Percentiles rank a stretch among this genome's conserved stretches.
phyloP scores from a whole-genome alignment of 2,113 vertebrate species.

The Salminus brasiliensis region DNA sequence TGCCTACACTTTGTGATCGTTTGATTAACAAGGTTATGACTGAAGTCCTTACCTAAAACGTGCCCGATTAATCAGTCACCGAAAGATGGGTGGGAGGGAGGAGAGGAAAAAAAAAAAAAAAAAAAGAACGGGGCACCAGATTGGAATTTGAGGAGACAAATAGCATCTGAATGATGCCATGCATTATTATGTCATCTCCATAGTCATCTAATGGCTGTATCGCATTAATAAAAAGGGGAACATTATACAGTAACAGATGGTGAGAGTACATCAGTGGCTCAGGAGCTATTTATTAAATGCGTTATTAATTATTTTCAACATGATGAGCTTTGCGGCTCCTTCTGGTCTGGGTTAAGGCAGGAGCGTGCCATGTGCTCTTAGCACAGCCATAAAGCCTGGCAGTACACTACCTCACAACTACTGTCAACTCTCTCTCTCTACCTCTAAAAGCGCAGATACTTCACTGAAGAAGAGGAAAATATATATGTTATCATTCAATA shows the following conservation, averaged over 20 bases:
- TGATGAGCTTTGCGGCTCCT: constrained; percentile 73
- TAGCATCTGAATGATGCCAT: constrained; percentile 74
- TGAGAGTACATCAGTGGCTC: constrained; percentile 72
- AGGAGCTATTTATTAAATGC: constrained; percentile 82
- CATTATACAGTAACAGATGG: constrained; percentile 78
- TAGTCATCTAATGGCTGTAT: constrained; percentile 74
- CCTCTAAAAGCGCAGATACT: not conserved
- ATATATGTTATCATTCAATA: too few relatives aligned
- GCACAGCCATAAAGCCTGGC: constrained; percentile 59
- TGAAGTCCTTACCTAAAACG: constrained; percentile 63
- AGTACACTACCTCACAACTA: constrained; percentile 34
- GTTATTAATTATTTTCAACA: constrained; percentile 83
- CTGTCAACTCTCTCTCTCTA: not conserved
- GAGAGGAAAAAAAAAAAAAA: constrained; percentile 30
- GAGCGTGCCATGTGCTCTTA: constrained; percentile 60
- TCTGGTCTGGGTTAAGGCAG: constrained; percentile 62
- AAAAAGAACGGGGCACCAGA: constrained; percentile 59
- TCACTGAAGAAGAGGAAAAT: too few relatives aligned
- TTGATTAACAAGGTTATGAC: constrained; percentile 65
- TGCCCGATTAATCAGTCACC: constrained; percentile 65
- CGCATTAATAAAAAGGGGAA: constrained; percentile 75
- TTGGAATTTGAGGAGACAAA: constrained; percentile 77
- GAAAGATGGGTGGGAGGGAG: constrained; percentile 33
- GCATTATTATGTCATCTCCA: constrained; percentile 76
- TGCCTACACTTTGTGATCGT: constrained; percentile 57